Percentiles rank a stretch among this genome's conserved stretches.
Conservation (phyloP, 2,113 vertebrate species). For the Myanophis thanlyinensis region DNA sequence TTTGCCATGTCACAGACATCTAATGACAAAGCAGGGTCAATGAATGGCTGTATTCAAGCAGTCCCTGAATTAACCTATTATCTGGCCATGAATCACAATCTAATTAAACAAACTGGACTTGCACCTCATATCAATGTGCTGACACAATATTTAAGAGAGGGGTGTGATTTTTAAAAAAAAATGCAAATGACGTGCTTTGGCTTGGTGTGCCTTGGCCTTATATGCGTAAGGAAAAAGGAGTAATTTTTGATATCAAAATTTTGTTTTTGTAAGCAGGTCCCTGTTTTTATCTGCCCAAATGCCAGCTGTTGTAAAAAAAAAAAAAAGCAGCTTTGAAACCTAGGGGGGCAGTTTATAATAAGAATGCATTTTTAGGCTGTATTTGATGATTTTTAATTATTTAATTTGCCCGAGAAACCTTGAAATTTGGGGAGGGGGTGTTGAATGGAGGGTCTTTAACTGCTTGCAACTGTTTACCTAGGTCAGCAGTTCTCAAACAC, state of each 20-base stretch:
- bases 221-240: not conserved
- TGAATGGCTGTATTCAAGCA: not conserved
- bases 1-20: not conserved
- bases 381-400: not conserved
- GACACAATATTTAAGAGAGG: not conserved
- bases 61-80: not conserved
- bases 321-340: not conserved
- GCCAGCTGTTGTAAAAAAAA: not conserved
- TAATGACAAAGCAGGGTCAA: not conserved
- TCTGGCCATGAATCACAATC: not conserved
- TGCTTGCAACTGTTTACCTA: not conserved
- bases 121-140: not conserved
- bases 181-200: not conserved
- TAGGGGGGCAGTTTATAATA: not conserved
- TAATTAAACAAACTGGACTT: not conserved
- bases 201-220: not conserved
- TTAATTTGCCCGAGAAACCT: not conserved
- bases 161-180: not conserved
- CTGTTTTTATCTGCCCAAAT: not conserved
- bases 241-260: not conserved
- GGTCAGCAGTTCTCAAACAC: not conserved
- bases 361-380: not conserved
- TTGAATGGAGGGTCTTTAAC: not conserved
- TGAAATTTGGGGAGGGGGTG: not conserved
- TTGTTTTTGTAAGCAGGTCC: not conserved